phyloP scores from a whole-genome alignment of 2,113 vertebrate genomes.

The Columba janthina region DNA sequence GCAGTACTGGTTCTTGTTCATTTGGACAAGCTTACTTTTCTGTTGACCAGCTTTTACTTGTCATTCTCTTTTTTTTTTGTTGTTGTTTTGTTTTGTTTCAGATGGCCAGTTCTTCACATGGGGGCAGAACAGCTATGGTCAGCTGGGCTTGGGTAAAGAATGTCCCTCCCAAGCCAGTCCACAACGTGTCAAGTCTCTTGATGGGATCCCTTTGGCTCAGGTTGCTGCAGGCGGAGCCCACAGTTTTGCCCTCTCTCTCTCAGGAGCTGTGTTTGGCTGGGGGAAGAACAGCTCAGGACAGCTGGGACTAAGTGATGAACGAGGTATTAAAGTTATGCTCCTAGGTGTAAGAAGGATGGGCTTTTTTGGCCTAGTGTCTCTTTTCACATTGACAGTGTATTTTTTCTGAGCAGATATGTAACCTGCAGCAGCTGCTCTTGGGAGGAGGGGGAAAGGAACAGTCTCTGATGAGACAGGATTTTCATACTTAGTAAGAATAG shows the following conservation, averaged over 20 bases:
- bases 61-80: neutral
- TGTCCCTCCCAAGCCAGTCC: slow-evolving; percentile 80
- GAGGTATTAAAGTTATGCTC: slow-evolving; percentile 33
- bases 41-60: neutral
- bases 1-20: neutral
- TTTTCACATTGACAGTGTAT: neutral
- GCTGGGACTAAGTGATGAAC: slow-evolving; percentile 89
- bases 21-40: neutral
- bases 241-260: slow-evolving; percentile 92
- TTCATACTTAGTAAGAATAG: neutral
- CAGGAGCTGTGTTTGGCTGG: slow-evolving; percentile 93
- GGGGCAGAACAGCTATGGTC: slow-evolving; percentile 90
- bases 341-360: neutral
- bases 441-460: neutral
- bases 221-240: slow-evolving; percentile 91
- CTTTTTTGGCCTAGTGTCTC: neutral
- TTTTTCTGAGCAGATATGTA: neutral
- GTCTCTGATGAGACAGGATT: neutral
- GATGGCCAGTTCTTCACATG: slow-evolving; percentile 94
- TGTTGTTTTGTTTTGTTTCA: neutral
- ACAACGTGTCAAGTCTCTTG: slow-evolving; percentile 85
- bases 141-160: slow-evolving; percentile 88
- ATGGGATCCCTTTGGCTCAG: slow-evolving; percentile 90
- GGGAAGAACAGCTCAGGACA: slow-evolving; percentile 92
- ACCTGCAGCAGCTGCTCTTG: neutral